These are phyloP conservation scores for Xenus cinereus DNA, from an alignment of 2,113 vertebrate species.

Conservation along the genomic window DNA sequence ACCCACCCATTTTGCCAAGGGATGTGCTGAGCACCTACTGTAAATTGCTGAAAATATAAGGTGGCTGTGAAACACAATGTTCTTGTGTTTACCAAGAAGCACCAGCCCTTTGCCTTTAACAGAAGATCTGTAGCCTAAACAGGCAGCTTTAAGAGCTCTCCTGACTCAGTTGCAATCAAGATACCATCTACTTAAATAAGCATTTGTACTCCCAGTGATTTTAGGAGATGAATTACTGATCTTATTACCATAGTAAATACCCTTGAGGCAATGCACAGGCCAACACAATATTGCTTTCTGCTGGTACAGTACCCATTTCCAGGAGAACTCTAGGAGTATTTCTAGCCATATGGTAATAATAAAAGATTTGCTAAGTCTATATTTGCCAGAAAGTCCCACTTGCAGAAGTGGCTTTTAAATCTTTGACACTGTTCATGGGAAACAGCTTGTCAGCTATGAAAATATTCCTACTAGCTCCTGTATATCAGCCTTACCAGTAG, in stretches of 20 bases:
- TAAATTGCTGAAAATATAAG: constrained; percentile 10
- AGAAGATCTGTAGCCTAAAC: constrained; percentile 35
- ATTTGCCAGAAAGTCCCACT: constrained; percentile 59
- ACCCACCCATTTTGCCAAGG: background rate
- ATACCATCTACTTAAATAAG: constrained; percentile 68
- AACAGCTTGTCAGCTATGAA: constrained; percentile 53
- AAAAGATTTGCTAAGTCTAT: constrained; percentile 37
- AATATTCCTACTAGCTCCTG: constrained; percentile 47
- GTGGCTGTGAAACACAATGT: background rate
- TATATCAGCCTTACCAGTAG: background rate
- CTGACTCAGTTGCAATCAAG: constrained; percentile 63
- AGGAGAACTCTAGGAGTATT: constrained; percentile 55
- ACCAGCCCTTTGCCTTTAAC: constrained; percentile 37
- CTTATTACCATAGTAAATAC: constrained; percentile 68
- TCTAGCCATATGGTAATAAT: constrained; percentile 60
- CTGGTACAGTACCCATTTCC: constrained; percentile 60
- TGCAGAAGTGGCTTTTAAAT: constrained; percentile 62
- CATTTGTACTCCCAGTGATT: constrained; percentile 63
- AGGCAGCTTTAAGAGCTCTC: constrained; percentile 57
- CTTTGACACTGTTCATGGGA: constrained; percentile 46
- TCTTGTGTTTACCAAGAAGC: background rate
- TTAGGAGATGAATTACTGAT: constrained; percentile 69
- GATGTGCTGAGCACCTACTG: background rate
- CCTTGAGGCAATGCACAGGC: constrained; percentile 53
- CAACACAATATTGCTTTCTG: constrained; percentile 63